Evolutionary conservation across 2,113 vertebrate genomes (phyloP), one percentile per base, ranked within the genome.

Genomic region (Psilopsiagon aymara): DNA sequence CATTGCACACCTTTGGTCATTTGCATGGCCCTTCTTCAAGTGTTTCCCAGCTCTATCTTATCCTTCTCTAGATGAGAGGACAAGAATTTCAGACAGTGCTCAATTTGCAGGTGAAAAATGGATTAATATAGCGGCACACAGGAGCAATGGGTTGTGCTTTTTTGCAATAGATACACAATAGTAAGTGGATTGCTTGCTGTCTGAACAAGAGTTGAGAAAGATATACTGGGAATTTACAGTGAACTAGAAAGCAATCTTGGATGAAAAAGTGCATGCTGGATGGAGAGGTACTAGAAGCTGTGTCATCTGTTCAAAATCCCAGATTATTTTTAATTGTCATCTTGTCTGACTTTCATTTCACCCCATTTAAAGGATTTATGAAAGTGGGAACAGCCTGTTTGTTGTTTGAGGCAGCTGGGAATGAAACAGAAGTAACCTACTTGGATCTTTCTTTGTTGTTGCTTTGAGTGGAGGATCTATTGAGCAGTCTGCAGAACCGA

Each of bases 271-370:
- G 35, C 1, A 1, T 81, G 24, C 57, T 69, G 66, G 47, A 64
- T 67, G 57, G 28, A 79, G 53, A 51, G 33, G 18, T 79, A 59
- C 33, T 31, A 66, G 37, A 81, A 39, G 13, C 69, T 92, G 31
- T 79, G 55, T 60, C 41, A 79, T 89, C 76, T 74, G 18, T 88
- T 90, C 37, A 73, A 75, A 91, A 81, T 70, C 44, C 33, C 53
- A 35, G 39, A 12, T 73, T 91, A 62, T 86, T 82, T 82, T 82
- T 88, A 37, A 53, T 52, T 82, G n/a, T 82, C 43, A 63, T n/a
- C 33, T 91, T 83, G 51, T 82, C 91, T 73, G 60, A 69, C 73
- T 96, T 95, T 88, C 11, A 35, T 92, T 94, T 96, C 64, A 86
- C 44, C 53, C 57, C 46, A 3, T 55, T 81, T 44, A 82, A 81